Evolutionary conservation across 2,888 invertebrate genomes (phyloP).

Genomic region (Allophyes oxyacanthae): DNA sequence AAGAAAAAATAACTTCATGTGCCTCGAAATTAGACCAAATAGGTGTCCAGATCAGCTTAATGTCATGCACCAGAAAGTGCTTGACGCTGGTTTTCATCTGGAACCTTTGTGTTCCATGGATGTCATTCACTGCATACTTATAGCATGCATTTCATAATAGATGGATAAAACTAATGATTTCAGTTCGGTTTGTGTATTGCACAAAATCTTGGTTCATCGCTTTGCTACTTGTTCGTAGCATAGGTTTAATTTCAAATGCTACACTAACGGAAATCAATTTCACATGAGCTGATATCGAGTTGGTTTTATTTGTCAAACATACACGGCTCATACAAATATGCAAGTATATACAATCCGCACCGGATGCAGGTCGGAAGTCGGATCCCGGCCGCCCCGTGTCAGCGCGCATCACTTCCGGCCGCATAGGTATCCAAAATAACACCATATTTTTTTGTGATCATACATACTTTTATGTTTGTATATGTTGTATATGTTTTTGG

Average conservation of each 20-base stretch:
- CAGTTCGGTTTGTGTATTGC: too few species aligned
- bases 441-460: slow-evolving; percentile 41
- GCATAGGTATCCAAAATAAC: slow-evolving; percentile 40
- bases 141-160: too few species aligned
- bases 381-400: slow-evolving; percentile 53
- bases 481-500: slow-evolving; percentile 16
- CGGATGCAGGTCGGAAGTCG: slow-evolving; percentile 60
- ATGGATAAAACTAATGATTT: too few species aligned
- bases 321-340: slow-evolving; percentile 52
- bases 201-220: too few species aligned
- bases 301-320: slow-evolving; percentile 56
- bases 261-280: slow-evolving; percentile 33
- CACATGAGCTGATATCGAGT: slow-evolving; percentile 25
- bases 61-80: too few species aligned
- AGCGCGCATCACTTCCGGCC: slow-evolving; percentile 56
- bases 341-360: slow-evolving; percentile 41
- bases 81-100: too few species aligned
- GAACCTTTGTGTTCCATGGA: too few species aligned
- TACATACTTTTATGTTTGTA: slow-evolving; percentile 29
- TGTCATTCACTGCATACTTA: too few species aligned
- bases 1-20: too few species aligned
- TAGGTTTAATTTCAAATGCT: slow-evolving; percentile 13
- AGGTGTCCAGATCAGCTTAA: too few species aligned
- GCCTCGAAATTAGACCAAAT: too few species aligned
- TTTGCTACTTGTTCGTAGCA: too few species aligned